Base-by-base conservation (phyloP, 2,797 vertebrate genomes). In the Pseudomugil gertrudae region DNA sequence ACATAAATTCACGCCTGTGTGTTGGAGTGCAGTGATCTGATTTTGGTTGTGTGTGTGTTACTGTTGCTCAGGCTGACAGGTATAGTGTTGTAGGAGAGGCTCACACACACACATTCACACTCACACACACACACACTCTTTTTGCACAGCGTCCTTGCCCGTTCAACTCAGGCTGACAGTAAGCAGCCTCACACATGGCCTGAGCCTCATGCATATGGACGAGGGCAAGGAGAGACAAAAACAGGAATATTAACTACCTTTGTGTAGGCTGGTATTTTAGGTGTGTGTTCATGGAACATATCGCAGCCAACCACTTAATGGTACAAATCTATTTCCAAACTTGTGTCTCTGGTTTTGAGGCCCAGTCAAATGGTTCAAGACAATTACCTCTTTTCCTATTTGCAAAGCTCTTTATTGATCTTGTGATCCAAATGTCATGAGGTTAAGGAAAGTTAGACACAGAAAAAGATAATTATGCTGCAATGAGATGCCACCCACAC, bases 121-220 rank as follows among this genome's bases (percentile, higher is more conserved):
- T 58, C 47, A 67, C 65, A 57, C 27, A 60, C 33, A 67, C 47
- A 69, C 56, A 74, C 48, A 74, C 77, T 73, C 69, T 72, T 63
- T 74, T 77, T 43, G 74, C 78, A 66, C 50, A 0, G 75, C 57
- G 85, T 91, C 90, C 93, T 93, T 93, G 90, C 80, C 91, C 63
- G 73, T 86, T 91, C 87, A 89, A 81, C 89, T 89, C 88, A 69
- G 70, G 80, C 89, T 92, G 92, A 90, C 91, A 92, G 89, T 77
- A 76, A 90, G 86, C 83, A 47, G 86, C 83, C 83, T 87, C 87
- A 86, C 87, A 89, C 88, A 88, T 78, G 80, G 84, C 89, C 86
- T 70, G 84, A 73, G 60, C 66, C 90, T 93, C 90, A 93, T 93
- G 84, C 90, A 94, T 94, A 94, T 94, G 90, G 81, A 93, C 70